These are phyloP conservation scores for Rostratula benghalensis DNA, from an alignment of 2,113 vertebrate species.

Conservation along the genomic window DNA sequence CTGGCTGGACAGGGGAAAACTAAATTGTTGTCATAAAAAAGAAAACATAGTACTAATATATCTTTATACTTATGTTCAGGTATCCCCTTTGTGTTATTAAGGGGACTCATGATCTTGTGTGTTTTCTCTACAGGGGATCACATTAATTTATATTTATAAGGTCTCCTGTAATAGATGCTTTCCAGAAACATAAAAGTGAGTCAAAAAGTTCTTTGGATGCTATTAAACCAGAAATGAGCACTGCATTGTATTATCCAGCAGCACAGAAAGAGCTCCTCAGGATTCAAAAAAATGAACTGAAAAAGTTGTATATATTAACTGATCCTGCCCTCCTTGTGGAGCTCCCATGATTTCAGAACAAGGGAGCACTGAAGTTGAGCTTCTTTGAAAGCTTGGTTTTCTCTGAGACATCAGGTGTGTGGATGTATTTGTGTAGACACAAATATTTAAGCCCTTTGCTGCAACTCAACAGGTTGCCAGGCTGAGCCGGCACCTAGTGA, in stretches of 20 bases:
- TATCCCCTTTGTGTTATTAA: slow-evolving; percentile 58
- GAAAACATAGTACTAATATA: slow-evolving; percentile 33
- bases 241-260: neutral
- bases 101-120: slow-evolving; percentile 9
- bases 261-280: neutral
- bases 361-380: neutral
- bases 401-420: neutral
- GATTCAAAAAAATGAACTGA: neutral
- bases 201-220: slow-evolving; percentile 26
- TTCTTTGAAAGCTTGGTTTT: neutral
- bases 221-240: slow-evolving; percentile 10
- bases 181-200: neutral
- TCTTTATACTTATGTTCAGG: slow-evolving; percentile 50
- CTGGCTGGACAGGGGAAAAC: slow-evolving; percentile 24
- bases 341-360: neutral
- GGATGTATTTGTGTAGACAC: neutral
- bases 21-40: slow-evolving; percentile 59
- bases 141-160: slow-evolving; percentile 54
- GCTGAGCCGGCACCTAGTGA: neutral
- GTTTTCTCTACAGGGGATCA: slow-evolving; percentile 50
- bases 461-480: neutral
- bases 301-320: neutral
- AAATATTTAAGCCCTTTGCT: neutral
- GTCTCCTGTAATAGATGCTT: slow-evolving; percentile 19
- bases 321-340: neutral